Evolutionary conservation across 2,797 vertebrate species (phyloP).

Genomic region (Lepidocolaptes lacrymiger): DNA sequence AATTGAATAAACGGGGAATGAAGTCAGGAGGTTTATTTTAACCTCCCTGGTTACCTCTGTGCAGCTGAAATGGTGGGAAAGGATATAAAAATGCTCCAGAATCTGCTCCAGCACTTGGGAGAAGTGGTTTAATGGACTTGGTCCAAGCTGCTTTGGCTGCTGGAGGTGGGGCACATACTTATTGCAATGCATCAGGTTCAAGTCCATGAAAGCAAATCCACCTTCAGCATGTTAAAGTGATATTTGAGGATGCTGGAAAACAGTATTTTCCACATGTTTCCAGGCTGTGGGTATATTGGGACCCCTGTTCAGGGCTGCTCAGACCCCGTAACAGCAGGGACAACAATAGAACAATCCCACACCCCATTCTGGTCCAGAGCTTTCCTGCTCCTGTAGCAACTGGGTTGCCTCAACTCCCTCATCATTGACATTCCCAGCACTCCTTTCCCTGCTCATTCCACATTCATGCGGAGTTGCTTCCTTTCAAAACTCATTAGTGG

Average conservation of each 20-base stretch:
- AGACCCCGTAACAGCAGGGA: not conserved
- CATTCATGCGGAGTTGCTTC: not conserved
- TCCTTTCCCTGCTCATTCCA: slow-evolving; percentile 42
- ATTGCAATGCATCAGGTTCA: not conserved
- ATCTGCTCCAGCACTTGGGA: not conserved
- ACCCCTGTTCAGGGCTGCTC: rapidly evolving
- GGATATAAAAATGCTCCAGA: not conserved
- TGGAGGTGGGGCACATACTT: not conserved
- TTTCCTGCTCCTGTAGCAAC: rapidly evolving
- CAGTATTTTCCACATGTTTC: not conserved
- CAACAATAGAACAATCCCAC: not conserved
- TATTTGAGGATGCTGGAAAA: not conserved
- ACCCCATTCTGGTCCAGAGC: rapidly evolving
- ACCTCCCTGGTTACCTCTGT: not conserved
- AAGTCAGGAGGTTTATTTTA: not conserved
- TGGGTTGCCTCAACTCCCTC: not conserved
- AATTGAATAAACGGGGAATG: not conserved
- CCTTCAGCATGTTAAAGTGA: not conserved
- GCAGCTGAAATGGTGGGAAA: not conserved
- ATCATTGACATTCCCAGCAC: slow-evolving; percentile 35
- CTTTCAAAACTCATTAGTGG: slow-evolving; percentile 66
- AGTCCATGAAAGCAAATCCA: rapidly evolving
- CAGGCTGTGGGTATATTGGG: not conserved
- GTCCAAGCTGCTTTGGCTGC: not conserved
- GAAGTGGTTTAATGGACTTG: not conserved